Evolutionary conservation across 2,888 invertebrate species (phyloP).

Genomic region (Drosophila prolongata): DNA sequence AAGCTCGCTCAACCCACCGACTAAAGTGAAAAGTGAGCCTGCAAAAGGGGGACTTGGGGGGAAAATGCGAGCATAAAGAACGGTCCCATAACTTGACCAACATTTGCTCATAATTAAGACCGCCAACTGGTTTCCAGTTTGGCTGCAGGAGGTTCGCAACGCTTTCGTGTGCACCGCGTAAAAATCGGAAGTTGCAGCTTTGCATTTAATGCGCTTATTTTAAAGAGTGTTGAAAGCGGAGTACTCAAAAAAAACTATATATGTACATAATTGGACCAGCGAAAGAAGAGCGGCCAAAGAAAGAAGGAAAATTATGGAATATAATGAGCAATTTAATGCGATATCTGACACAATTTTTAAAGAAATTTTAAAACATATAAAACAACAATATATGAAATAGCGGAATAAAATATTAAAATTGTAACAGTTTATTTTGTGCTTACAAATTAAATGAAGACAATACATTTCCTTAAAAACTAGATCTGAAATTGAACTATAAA

Average conservation of each 20-base stretch:
- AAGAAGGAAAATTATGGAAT: constrained; percentile 10
- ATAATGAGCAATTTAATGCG: constrained; percentile 15
- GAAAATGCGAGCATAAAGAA: constrained; percentile 19
- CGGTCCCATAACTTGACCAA: constrained; percentile 58
- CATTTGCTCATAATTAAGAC: constrained; percentile 70
- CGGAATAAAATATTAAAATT: not conserved
- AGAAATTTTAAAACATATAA: no score
- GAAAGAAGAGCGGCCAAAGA: not conserved
- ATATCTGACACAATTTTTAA: constrained; percentile 2
- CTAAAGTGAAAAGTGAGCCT: constrained; percentile 41
- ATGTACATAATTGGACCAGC: constrained; percentile 5
- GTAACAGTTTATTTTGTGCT: not conserved
- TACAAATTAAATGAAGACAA: not conserved
- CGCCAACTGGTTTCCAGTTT: constrained; percentile 58
- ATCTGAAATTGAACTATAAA: no score
- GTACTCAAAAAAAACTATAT: constrained; percentile 14
- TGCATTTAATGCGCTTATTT: constrained; percentile 72
- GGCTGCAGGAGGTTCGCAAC: constrained; percentile 1
- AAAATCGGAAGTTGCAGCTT: constrained; percentile 79
- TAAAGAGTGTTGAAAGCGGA: constrained; percentile 50
- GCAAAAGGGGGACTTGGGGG: not conserved
- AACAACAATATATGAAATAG: not conserved
- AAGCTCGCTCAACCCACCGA: constrained; percentile 20
- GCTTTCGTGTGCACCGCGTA: constrained; percentile 48
- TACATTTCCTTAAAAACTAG: not conserved